Evolutionary conservation across 2,888 invertebrate genomes (phyloP), one percentile per base, ranked within the genome.

Genomic region (Teinopalpus imperialis): DNA sequence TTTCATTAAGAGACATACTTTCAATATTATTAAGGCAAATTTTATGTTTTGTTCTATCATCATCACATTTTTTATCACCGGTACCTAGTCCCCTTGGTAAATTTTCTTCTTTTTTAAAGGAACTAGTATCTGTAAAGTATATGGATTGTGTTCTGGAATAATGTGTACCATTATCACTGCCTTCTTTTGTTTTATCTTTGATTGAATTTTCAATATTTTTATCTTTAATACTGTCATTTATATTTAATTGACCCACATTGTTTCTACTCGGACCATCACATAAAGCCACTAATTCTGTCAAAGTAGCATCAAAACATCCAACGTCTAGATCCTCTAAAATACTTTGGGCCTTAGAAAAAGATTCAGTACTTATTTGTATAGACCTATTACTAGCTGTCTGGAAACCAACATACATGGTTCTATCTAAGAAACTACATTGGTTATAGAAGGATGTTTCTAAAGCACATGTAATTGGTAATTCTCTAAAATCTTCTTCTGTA

Each of bases 341-440:
- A 53, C 43, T 68, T 58, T 73, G 69, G 1, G 85, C 85, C 60
- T 71, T 82, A 10, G 47, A 53, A 56, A 75, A 81, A 6, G 82
- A 80, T 6, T 73, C 68, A 29, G 71, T 63, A 29, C 51, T 56
- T 24, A 87, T 62, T 61, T 80, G 71, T 55, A 86, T 85, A 24
- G 77, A 73, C 32, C 75, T 83, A 52, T 87, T 78, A 51, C 78
- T 87, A 9, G 82, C 81, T 24, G 87, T 86, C 56, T 81, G 85
- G 50, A 87, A 87, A 0, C 81, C 82, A 5, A 86, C 82, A 72
- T 66, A 81, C 66, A 85, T 73, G 10, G 74, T 75, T 59, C 74
- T 71, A 16, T 82, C 74, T 29, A 81, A 51, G 34, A 72, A 57
- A 48, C 67, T 56, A 30, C 67, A 52, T 41, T 69, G 50, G 6